Conservation (phyloP, 2,797 vertebrate species). For the Pogonophryne albipinna region DNA sequence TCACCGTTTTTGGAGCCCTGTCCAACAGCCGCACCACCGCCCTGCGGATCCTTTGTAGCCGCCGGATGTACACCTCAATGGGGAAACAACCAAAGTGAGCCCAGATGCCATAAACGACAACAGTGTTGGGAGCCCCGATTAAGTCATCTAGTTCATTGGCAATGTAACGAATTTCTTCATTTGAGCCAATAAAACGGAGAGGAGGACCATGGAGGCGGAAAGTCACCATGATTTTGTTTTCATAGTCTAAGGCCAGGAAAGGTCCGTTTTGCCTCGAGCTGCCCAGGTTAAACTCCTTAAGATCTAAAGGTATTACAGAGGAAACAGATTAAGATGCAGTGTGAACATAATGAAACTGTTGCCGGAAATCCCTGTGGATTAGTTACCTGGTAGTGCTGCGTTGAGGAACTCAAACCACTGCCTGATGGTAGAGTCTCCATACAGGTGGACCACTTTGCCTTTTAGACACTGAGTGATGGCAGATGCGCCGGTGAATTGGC, state of each 20-base stretch:
- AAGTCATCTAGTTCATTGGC: slow-evolving; percentile 91
- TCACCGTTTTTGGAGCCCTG: too few relatives aligned
- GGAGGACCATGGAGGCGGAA: slow-evolving; percentile 92
- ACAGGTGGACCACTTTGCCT: slow-evolving; percentile 89
- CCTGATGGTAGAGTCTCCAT: slow-evolving; percentile 93
- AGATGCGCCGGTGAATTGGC: slow-evolving; percentile 86
- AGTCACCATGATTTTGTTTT: slow-evolving; percentile 86
- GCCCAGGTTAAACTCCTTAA: slow-evolving; percentile 89
- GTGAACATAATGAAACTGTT: not conserved
- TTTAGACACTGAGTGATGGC: slow-evolving; percentile 88
- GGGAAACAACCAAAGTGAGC: slow-evolving; percentile 93
- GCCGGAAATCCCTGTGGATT: not conserved
- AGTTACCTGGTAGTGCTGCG: slow-evolving; percentile 86
- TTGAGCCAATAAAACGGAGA: too few relatives aligned
- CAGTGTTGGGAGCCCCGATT: slow-evolving; percentile 86
- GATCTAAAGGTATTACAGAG: slow-evolving; percentile 73
- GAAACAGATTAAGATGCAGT: not conserved
- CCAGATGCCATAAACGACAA: slow-evolving; percentile 90
- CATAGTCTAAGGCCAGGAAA: slow-evolving; percentile 87
- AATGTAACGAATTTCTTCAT: slow-evolving; percentile 88
- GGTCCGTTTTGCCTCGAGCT: slow-evolving; percentile 89
- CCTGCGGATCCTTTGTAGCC: slow-evolving; percentile 79
- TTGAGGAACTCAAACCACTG: slow-evolving; percentile 94
- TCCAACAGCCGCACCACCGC: too few relatives aligned
- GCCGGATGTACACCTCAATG: slow-evolving; percentile 88